Evolutionary conservation across 2,888 invertebrate species (phyloP).

Genomic region (Cantharis flavilabris): DNA sequence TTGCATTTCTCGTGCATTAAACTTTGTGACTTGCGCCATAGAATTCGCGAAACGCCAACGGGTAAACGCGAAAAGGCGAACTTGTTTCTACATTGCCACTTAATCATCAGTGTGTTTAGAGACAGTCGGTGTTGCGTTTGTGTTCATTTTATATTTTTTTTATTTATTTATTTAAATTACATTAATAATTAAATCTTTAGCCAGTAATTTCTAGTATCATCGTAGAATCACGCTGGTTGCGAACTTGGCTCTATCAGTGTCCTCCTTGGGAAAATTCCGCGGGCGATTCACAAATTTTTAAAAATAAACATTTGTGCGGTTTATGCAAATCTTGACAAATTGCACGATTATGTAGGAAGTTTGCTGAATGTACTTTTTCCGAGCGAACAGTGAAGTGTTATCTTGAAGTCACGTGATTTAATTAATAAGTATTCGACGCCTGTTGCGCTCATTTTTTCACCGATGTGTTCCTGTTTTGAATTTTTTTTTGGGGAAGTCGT

Average conservation of each 20-base stretch:
- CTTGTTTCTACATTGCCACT: slow-evolving; percentile 16
- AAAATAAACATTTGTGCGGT: background rate
- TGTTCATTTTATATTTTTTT: slow-evolving; percentile 24
- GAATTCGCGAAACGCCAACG: slow-evolving; percentile 38
- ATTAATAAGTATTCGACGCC: background rate
- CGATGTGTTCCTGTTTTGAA: background rate
- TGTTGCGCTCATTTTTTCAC: background rate
- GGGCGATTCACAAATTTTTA: background rate
- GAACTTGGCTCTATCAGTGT: background rate
- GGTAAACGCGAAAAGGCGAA: slow-evolving; percentile 20
- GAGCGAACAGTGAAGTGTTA: background rate
- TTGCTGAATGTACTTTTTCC: background rate
- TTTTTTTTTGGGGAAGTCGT: background rate
- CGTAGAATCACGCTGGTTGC: background rate
- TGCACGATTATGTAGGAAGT: background rate
- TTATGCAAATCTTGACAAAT: background rate
- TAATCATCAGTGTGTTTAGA: slow-evolving; percentile 32
- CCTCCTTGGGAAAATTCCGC: background rate
- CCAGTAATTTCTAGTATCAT: background rate
- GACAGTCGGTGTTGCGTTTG: slow-evolving; percentile 22
- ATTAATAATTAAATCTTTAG: background rate
- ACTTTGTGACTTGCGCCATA: slow-evolving; percentile 34
- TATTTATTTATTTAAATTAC: slow-evolving; percentile 11
- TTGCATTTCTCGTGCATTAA: slow-evolving; percentile 31
- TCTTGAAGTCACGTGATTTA: background rate